Conservation (phyloP, 2,797 vertebrate species). For the Protonibea diacanthus region DNA sequence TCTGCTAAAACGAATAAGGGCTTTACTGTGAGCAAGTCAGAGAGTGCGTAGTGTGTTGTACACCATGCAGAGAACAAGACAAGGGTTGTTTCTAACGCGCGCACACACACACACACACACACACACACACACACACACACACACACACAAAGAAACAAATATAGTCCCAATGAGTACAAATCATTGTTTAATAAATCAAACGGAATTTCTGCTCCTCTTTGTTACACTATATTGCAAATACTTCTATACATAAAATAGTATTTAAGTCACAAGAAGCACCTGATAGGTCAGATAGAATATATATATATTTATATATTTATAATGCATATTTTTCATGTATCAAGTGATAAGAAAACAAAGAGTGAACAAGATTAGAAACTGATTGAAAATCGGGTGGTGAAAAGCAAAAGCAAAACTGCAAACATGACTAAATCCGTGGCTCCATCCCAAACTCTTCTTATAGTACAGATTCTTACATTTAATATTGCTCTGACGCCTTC, state of each 20-base stretch:
- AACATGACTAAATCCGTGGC: slow-evolving; percentile 42
- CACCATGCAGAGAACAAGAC: slow-evolving; percentile 28
- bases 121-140: slow-evolving; percentile 23
- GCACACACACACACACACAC: slow-evolving; percentile 7
- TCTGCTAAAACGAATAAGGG: slow-evolving; percentile 64
- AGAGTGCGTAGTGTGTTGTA: slow-evolving; percentile 18
- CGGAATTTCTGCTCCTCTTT: slow-evolving; percentile 71
- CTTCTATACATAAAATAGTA: slow-evolving; percentile 84
- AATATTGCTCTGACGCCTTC: slow-evolving; percentile 40
- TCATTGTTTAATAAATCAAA: slow-evolving; percentile 87
- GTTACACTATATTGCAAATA: slow-evolving; percentile 81
- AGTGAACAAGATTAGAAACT: slow-evolving; percentile 69
- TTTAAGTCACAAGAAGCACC: slow-evolving; percentile 76
- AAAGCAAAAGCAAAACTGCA: slow-evolving; percentile 62
- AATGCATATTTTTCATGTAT: slow-evolving; percentile 47
- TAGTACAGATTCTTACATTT: slow-evolving; percentile 34
- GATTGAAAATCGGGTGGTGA: slow-evolving; percentile 74
- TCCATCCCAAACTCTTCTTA: slow-evolving; percentile 31
- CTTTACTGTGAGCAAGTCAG: slow-evolving; percentile 61
- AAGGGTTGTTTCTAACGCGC: slow-evolving; percentile 40
- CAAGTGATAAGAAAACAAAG: slow-evolving; percentile 70
- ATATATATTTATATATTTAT: slow-evolving; percentile 63
- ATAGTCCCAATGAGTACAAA: slow-evolving; percentile 75
- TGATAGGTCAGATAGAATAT: slow-evolving; percentile 69
- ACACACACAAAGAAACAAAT: slow-evolving; percentile 10